Evolutionary conservation across 2,113 vertebrate genomes (phyloP).

Genomic region (Acanthisitta chloris): DNA sequence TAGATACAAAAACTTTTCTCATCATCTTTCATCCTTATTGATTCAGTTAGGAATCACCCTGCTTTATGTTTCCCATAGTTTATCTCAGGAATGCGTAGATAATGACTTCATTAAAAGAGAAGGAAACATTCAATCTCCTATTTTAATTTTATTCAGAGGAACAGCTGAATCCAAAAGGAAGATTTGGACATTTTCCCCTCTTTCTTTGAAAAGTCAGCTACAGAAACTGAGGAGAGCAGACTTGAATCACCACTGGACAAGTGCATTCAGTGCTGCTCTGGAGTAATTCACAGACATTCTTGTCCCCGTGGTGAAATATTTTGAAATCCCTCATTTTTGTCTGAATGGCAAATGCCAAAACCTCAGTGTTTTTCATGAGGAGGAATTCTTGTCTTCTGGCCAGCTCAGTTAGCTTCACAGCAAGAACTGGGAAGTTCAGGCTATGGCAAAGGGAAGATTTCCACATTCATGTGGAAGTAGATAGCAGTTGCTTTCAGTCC

Average conservation of each 20-base stretch:
- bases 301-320: conserved; percentile 35
- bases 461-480: not conserved
- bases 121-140: not conserved
- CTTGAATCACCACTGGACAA: not conserved
- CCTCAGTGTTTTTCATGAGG: not conserved
- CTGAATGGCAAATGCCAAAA: conserved; percentile 57
- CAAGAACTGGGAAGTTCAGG: conserved; percentile 9
- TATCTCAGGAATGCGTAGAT: not conserved
- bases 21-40: not conserved
- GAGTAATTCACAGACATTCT: conserved; percentile 23
- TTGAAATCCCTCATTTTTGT: conserved; percentile 43
- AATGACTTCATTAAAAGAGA: conserved; percentile 19
- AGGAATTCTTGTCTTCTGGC: conserved; percentile 33
- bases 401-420: conserved; percentile 38
- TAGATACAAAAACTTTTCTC: not conserved
- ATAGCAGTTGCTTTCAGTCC: not conserved
- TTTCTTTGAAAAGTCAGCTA: conserved; percentile 16
- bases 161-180: conserved; percentile 17
- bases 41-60: not conserved
- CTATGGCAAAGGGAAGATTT: conserved; percentile 10
- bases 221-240: not conserved
- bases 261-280: not conserved
- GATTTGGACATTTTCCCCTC: not conserved
- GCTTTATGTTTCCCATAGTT: conserved; percentile 27
- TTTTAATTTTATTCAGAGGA: conserved; percentile 20